Conservation (phyloP, 2,888 invertebrate genomes). For the Petrolisthes manimaculis region DNA sequence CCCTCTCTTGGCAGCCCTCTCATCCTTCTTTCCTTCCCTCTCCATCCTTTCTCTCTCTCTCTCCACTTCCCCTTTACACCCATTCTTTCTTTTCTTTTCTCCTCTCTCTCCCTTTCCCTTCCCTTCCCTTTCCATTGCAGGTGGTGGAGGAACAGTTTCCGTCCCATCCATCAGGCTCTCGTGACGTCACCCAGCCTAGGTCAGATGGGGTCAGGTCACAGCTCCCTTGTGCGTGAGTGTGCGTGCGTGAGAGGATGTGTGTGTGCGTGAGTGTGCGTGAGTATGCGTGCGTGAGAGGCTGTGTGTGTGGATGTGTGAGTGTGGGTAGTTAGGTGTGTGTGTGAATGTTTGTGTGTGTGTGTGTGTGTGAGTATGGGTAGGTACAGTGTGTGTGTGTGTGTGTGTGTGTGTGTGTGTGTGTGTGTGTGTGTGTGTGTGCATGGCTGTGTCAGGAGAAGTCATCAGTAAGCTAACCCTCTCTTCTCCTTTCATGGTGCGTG, state of each 20-base stretch:
- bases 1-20: too few relatives aligned
- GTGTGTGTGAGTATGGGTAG: background rate
- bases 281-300: background rate
- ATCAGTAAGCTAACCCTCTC: too few relatives aligned
- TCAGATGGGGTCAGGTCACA: slow-evolving; percentile 27
- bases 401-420: background rate
- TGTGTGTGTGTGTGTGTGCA: slow-evolving; percentile 3
- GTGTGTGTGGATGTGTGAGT: background rate
- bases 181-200: slow-evolving; percentile 39
- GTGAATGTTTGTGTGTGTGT: background rate
- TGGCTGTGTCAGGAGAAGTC: background rate
- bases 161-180: slow-evolving; percentile 53
- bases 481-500: too few relatives aligned
- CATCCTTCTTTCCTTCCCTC: background rate
- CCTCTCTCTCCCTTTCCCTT: background rate
- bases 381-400: background rate
- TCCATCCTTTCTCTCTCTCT: background rate
- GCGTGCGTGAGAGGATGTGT: slow-evolving; percentile 26
- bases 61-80: background rate
- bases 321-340: background rate
- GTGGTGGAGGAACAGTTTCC: slow-evolving; percentile 43
- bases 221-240: background rate
- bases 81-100: background rate
- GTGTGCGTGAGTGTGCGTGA: slow-evolving; percentile 5
- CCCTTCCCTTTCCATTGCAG: slow-evolving; percentile 22